Evolutionary conservation across 23 tunicate genomes (phyloP).

Genomic region (Phallusia fumigata): DNA sequence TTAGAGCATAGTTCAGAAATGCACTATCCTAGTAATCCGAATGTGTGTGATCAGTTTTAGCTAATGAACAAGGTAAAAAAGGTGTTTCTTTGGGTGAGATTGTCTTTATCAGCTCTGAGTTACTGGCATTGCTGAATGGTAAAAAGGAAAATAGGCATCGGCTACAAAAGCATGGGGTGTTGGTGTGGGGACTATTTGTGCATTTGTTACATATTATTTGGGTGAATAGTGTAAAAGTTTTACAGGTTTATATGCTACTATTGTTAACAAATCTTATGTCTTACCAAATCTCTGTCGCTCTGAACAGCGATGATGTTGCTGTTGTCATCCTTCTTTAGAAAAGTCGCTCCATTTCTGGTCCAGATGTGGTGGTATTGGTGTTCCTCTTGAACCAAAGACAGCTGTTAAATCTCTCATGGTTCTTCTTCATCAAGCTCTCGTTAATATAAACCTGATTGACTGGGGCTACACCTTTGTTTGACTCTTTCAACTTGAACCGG

Average conservation of each 20-base stretch:
- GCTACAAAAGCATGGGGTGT: no score
- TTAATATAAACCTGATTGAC: not conserved
- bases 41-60: not conserved
- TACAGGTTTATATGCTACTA: no score
- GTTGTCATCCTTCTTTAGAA: not conserved
- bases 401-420: not conserved
- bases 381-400: not conserved
- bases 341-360: constrained; percentile 7
- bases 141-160: no score
- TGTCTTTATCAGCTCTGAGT: no score
- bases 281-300: not conserved
- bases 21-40: not conserved
- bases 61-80: no score
- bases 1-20: no score
- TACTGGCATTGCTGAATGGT: no score
- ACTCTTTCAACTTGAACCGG: not conserved
- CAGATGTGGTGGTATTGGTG: constrained; percentile 9
- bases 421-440: constrained; percentile 8
- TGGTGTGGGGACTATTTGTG: no score
- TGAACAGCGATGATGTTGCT: not conserved
- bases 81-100: no score
- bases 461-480: not conserved
- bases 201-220: no score
- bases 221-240: no score
- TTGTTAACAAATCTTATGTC: not conserved